Base-by-base conservation (phyloP, 92 coral and sea anemone genomes). In the Ricordea florida region DNA sequence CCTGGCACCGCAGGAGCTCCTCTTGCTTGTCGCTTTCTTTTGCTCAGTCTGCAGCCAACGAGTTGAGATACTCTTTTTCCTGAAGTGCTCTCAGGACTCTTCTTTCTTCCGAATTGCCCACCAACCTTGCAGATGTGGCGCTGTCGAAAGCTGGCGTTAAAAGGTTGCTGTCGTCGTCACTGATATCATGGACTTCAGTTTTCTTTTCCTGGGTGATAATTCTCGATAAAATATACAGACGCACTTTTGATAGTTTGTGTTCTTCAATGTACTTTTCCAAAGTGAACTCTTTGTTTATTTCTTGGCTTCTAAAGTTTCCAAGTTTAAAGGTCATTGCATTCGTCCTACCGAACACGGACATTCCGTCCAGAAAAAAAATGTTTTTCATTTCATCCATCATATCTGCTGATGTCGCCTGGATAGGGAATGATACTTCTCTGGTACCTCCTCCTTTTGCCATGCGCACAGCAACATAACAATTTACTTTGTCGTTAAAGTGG, bases 281-380 rank as follows among this genome's bases (percentile, higher is more conserved):
- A 34, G 57, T 23, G 37, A 40, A 38, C 41, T 62, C 32, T 9
- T 65, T 56, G 10, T 40, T 28, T 26, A 66, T 45, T 28, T 48
- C 57, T 47, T 45, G 21, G 38, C 59, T 24, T 66, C 42, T 66
- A 45, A 66, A 66, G 57, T 66, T 66, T 45, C 52, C 74, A 42
- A 66, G 42, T 44, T 27, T 37, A 25, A 66, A 66, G 24, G 52
- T 21, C 59, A 66, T 45, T 28, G 26, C 21, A 47, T 52, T 20
- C 16, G 74, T 45, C 31, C 38, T 30, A 26, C 74, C 74, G 32
- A 45, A 48, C 32, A 10, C 41, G 28, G 74, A 66, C 25, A 14
- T 17, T 36, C 74, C 57, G 27, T 66, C 57, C 46, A 38, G 57
- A 66, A 28, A 66, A 51, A 66, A 66, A 45, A 66, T 16, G 23